phyloP scores from a whole-genome alignment of 2,888 invertebrate genomes.

The Eupithecia subumbrata region DNA sequence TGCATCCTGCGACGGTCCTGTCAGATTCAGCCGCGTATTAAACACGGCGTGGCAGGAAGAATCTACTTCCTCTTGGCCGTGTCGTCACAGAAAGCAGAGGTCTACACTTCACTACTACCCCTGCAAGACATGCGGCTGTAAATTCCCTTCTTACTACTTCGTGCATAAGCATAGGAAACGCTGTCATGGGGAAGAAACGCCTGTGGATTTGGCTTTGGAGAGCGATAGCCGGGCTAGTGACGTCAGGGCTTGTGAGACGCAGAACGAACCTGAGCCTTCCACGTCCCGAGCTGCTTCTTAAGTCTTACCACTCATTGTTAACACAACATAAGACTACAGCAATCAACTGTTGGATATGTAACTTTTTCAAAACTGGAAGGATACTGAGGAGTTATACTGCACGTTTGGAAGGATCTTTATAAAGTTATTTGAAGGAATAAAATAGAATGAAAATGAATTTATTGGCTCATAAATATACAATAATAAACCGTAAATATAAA shows the following conservation, averaged over 20 bases:
- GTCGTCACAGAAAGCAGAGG: conserved; percentile 91
- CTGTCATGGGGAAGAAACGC: conserved; percentile 89
- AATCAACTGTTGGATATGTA: neutral
- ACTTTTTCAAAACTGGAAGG: neutral
- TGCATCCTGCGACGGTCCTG: conserved; percentile 96
- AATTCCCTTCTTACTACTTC: conserved; percentile 97
- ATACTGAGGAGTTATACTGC: neutral
- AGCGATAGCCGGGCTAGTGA: conserved; percentile 8
- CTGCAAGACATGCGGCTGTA: conserved; percentile 95
- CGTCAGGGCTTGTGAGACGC: neutral
- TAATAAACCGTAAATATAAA: too few relatives aligned
- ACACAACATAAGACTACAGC: neutral
- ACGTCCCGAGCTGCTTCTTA: conserved; percentile 5
- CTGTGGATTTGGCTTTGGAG: conserved; percentile 44
- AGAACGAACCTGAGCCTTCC: conserved; percentile 27
- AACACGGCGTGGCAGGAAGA: conserved; percentile 89
- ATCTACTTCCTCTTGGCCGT: conserved; percentile 89
- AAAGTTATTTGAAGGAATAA: neutral
- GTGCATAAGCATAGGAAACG: conserved; percentile 95
- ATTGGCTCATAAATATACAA: too few relatives aligned
- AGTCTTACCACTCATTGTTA: neutral
- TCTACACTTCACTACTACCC: conserved; percentile 96
- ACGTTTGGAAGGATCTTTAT: neutral
- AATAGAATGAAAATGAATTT: too few relatives aligned
- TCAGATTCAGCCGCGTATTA: conserved; percentile 91